Evolutionary conservation across 2,888 invertebrate genomes (phyloP), one percentile per base, ranked within the genome.

Genomic region (Odontomyia ornata): DNA sequence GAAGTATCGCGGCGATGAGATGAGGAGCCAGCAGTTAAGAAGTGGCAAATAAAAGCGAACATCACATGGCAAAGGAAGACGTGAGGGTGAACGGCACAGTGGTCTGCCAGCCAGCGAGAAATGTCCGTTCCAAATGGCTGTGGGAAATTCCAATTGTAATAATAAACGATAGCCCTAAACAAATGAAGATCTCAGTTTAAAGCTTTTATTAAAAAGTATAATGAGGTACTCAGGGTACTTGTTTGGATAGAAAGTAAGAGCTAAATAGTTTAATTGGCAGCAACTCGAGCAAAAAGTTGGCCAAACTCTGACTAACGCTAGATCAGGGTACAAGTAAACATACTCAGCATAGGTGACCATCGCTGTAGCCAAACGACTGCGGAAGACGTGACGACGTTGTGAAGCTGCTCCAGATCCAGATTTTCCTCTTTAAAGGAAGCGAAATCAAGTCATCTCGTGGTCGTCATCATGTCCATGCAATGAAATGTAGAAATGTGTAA

Each of bases 391-490:
- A 23, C 47, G 73, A 60, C 23, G 30, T 60, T 57, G n/a, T 30
- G 47, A 47, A 69, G 69, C 18, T 57, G 73, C 73, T 73, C 73
- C 73, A 73, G 73, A 73, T 73, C 57, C 73, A 73, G 73, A 73
- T 73, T 73, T 73, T 73, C 18, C 21, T 30, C 69, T 11, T 15
- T 21, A 60, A 73, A 73, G 73, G 73, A 73, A 73, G 43, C 73
- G 36, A 73, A 73, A 73, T 73, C 73, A 73, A 73, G 73, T 28
- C 73, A 73, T 73, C 73, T 57, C 52, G 73, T 23, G 73, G 57
- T 73, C 73, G 73, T 57, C 73, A 60, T 73, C 36, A 60, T 60
- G 60, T 73, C 60, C 73, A 36, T 60, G 52, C 27, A 30, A 21
- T 21, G 57, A 30, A 60, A 73, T 18, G 73, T 60, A 47, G 69